Base-by-base conservation (phyloP, 2,797 vertebrate genomes). In the Myiotriccus ornatus region DNA sequence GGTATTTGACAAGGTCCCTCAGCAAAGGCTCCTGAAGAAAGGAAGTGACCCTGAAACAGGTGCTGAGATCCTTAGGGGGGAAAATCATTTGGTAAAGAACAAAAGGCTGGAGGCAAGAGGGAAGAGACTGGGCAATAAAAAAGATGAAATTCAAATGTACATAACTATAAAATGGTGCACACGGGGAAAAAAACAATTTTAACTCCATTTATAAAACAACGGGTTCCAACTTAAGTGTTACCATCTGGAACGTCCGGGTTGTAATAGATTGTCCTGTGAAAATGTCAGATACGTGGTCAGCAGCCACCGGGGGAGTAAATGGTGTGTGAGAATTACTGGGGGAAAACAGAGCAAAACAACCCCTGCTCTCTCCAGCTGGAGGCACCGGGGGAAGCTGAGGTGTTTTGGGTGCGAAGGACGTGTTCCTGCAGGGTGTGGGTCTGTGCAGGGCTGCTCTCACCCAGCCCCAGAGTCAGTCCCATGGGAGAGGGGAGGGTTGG, bases 141-240 rank as follows among this genome's bases (percentile, higher is more conserved):
- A 24, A 46, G 68, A 94, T 93, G 39, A 41, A 68, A 70, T 89
- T 92, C 49, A 71, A 93, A 84, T 64, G 71, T 41, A 39, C 87
- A 60, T 85, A 52, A 79, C 89, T 83, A 89, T 17, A 63, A 92
- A 96, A 93, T 50, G 69, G 53, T 83, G 75, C 91, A 70, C 68
- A 34, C 37, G 87, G 91, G 70, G 17, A 10, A 67, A 94, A 94
- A 91, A 74, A 1, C 84, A 83, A 94, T 95, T 95, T 71, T 23
- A 91, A 83, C 87, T 92, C 93, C 80, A 56, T 87, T 91, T 87
- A 60, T 92, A 84, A 96, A 95, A 62, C 96, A 82, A 85, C n/a
- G 0, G 89, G 93, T 92, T 90, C 75, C 18, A 39, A 87, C 70
- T 79, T 89, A 84, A 90, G 68, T 52, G 75, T 82, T 82, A 19